phyloP scores from a whole-genome alignment of 2,888 invertebrate species.

The Drosophila pegasa region DNA sequence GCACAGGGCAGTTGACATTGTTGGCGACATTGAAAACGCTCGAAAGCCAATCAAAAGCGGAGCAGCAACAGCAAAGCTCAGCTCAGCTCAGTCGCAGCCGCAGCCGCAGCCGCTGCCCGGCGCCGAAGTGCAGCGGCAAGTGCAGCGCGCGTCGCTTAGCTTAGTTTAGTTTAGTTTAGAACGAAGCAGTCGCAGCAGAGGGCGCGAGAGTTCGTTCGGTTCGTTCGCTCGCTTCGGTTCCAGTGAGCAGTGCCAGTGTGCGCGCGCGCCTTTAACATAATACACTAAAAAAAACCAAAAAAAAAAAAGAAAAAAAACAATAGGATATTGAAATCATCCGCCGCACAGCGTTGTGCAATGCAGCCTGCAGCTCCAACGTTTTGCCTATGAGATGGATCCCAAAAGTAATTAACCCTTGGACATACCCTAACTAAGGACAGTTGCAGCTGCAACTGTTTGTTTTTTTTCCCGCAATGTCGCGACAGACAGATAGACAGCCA shows the following conservation, averaged over 20 bases:
- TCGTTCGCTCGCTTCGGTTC: conserved; percentile 32
- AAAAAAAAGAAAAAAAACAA: neutral
- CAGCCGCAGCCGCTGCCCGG: too few relatives aligned
- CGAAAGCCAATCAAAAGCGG: conserved; percentile 56
- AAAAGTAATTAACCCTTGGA: conserved; percentile 79
- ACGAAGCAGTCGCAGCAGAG: conserved; percentile 35
- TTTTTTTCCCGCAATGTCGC: conserved; percentile 62
- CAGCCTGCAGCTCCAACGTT: conserved; percentile 58
- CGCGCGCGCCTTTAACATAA: conserved; percentile 36
- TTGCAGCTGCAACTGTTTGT: conserved; percentile 61
- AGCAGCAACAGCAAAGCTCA: conserved; percentile 33
- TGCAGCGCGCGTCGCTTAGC: conserved; percentile 52
- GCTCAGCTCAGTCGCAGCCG: conserved; percentile 5
- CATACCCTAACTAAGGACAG: neutral
- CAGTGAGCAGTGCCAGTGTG: conserved; percentile 68
- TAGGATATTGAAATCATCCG: conserved; percentile 22
- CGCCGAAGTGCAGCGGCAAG: conserved; percentile 7
- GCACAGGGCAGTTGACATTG: conserved; percentile 79
- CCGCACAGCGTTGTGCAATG: conserved; percentile 57
- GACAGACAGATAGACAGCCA: conserved; percentile 32
- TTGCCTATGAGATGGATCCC: conserved; percentile 82
- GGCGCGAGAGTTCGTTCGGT: conserved; percentile 26
- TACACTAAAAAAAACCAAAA: neutral
- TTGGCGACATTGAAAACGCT: conserved; percentile 51
- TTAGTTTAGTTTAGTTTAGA: conserved; percentile 63